Evolutionary conservation across 2,888 invertebrate species (phyloP), one percentile per base, ranked within the genome.

Genomic region (Beris chalybata): DNA sequence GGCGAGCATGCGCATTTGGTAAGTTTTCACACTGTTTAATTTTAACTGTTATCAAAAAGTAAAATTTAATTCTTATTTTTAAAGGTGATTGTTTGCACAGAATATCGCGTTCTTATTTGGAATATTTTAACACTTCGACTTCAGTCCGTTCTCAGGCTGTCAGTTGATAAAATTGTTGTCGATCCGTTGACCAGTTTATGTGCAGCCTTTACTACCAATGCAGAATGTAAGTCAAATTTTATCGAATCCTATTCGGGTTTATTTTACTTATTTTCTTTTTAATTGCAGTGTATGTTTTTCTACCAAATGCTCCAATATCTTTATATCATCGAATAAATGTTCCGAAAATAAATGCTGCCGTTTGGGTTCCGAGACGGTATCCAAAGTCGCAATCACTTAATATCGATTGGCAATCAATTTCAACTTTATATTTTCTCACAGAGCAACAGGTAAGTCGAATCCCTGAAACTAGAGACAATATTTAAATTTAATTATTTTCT

Each of bases 101-200:
- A 81, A 5, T 75, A 81, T 13, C 83, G 85, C 68, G 74, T 90
- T 4, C 82, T 83, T 44, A 86, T 88, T 32, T 90, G 90, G 89
- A 87, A 89, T 78, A 77, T 90, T 47, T 78, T 88, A 66, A 86
- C 86, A 1, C 78, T 89, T 12, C 82, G 84, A 31, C 78, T 91
- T 70, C 79, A 82, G 44, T 89, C 90, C 85, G 83, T 82, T 56
- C 73, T 80, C 1, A 80, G 79, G 66, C 67, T 81, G 3, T 78
- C 79, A 6, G 77, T 77, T 5, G 69, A 74, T 5, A 75, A 78
- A 61, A 70, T 81, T 56, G 79, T 81, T 12, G 86, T 89, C 43
- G 91, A 91, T 80, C 83, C 85, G 4, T 76, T 82, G 15, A 86
- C 87, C 7, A 83, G 83, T 59, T 81, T 86, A 66, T 86, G 90